Conservation (phyloP, 2,113 vertebrate genomes). For the Heloderma charlesbogerti region DNA sequence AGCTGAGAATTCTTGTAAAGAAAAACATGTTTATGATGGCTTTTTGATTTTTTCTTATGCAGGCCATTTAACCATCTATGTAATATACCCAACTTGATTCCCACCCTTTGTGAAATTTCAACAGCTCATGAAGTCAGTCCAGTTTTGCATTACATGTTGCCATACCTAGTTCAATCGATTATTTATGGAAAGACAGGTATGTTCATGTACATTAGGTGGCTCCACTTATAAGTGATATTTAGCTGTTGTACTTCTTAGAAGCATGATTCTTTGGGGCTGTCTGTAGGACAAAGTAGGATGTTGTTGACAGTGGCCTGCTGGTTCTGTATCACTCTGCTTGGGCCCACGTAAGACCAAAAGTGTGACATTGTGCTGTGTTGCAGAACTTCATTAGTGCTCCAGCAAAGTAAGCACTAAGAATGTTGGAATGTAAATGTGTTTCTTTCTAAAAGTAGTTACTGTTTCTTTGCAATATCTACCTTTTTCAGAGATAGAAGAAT, state of each 20-base stretch:
- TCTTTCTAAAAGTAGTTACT: neutral
- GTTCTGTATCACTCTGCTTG: neutral
- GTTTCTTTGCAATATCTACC: slow-evolving; percentile 3
- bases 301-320: neutral
- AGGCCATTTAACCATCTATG: slow-evolving; percentile 85
- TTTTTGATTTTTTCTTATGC: slow-evolving; percentile 35
- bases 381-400: neutral
- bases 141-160: slow-evolving; percentile 88
- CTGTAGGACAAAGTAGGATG: neutral
- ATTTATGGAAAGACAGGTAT: slow-evolving; percentile 71
- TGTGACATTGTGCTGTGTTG: neutral
- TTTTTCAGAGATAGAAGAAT: slow-evolving; percentile 71
- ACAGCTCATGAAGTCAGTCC: slow-evolving; percentile 82
- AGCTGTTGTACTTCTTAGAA: neutral
- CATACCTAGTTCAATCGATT: slow-evolving; percentile 79
- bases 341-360: neutral
- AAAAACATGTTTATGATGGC: neutral
- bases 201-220: neutral
- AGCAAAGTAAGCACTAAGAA: neutral
- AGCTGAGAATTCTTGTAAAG: neutral
- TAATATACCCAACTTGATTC: slow-evolving; percentile 77
- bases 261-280: neutral
- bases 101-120: slow-evolving; percentile 82
- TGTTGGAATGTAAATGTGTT: neutral
- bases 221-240: neutral